Conservation (phyloP, 2,888 invertebrate species). For the Schizaphis graminum region DNA sequence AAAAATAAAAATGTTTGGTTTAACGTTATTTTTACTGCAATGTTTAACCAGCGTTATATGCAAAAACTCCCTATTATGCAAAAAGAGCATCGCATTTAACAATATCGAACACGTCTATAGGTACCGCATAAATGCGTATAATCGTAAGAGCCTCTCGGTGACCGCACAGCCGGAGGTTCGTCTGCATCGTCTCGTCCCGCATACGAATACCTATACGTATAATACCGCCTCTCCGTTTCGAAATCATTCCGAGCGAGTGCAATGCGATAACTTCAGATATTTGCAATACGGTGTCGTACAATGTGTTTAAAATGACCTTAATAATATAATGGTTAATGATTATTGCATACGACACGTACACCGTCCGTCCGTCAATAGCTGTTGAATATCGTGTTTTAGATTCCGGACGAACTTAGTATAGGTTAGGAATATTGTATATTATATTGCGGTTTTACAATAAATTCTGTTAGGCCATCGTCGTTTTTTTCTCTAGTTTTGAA, state of each 20-base stretch:
- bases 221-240: background rate
- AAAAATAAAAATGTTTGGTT: too few species aligned
- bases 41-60: too few species aligned
- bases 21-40: too few species aligned
- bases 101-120: background rate
- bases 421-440: background rate
- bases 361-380: background rate
- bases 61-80: too few species aligned
- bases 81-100: background rate
- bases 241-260: background rate
- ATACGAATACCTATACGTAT: background rate
- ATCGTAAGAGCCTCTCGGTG: background rate
- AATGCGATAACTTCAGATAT: background rate
- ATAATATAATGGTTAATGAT: background rate
- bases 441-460: too few species aligned
- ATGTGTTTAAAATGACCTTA: background rate
- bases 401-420: background rate
- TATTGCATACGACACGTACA: background rate
- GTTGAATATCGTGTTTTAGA: background rate
- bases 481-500: background rate
- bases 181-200: background rate
- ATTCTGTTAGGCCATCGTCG: background rate
- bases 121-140: too few species aligned
- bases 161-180: background rate
- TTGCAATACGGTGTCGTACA: background rate